Evolutionary conservation across 2,113 vertebrate species (phyloP), one percentile per base, ranked within the genome.

Genomic region (Gobio gobio): DNA sequence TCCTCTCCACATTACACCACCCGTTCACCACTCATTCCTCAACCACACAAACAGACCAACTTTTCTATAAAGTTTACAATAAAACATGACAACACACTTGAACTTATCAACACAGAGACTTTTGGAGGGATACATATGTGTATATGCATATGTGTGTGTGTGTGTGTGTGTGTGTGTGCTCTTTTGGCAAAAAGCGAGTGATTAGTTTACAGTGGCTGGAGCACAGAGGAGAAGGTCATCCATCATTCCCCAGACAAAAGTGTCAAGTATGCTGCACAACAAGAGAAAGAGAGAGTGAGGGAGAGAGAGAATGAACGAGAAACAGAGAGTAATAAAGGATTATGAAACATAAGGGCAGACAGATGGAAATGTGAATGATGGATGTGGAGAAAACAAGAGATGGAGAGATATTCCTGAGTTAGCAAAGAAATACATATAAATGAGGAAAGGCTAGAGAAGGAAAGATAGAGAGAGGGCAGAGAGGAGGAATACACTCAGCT

Each of bases 151-250:
- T 47, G 51, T 56, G 75, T 63, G 58, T 82, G 56, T 64, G 66
- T 49, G 24, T 64, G 63, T 86, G 79, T 81, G 72, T 78, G 78
- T 49, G 63, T 43, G 24, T 82, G 73, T 79, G 70, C 6, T 56
- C 54, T 24, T 51, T 85, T 79, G 81, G 75, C 58, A 73, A 33
- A 73, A 33, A 54, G 16, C 58, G 63, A 74, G 84, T 75, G 86
- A 89, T 87, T 89, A 75, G 88, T 82, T 87, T 89, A 89, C 82
- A 89, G 88, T 89, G 82, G 83, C 79, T 77, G 63, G 82, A 86
- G 86, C 66, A 82, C 74, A 84, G 58, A 87, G 45, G 66, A 82
- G 51, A 14, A 18, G 58, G 47, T 80, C 82, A 86, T 88, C 88
- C 86, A 89, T 89, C 88, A 89, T 86, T 81, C 85, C 51, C 66